Conservation (phyloP, 2,888 invertebrate species). For the Chloroclysta siterata region DNA sequence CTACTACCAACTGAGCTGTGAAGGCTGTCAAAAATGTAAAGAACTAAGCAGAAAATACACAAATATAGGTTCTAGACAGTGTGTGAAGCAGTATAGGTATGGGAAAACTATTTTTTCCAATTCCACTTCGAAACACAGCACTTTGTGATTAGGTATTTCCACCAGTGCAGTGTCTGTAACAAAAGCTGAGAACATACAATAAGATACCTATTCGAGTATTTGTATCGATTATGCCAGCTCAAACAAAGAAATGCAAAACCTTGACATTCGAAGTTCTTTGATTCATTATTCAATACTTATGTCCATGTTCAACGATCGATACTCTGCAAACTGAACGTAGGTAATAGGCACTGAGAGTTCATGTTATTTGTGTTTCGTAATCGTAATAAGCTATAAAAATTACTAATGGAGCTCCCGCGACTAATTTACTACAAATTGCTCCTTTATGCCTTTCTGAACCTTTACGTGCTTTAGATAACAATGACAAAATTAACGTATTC, state of each 20-base stretch:
- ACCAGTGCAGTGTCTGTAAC: not conserved
- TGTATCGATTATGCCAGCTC: slow-evolving; percentile 25
- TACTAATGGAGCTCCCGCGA: not conserved
- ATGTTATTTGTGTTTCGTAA: slow-evolving; percentile 17
- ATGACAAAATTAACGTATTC: too few species aligned
- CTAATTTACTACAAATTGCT: not conserved
- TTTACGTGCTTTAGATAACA: not conserved
- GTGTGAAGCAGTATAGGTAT: too few species aligned
- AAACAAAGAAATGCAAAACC: slow-evolving; percentile 31
- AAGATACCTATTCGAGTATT: slow-evolving; percentile 6
- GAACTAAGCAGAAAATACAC: too few species aligned
- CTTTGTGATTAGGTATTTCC: not conserved
- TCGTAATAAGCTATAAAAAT: slow-evolving; percentile 9
- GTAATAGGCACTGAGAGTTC: slow-evolving; percentile 2
- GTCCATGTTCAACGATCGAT: slow-evolving; percentile 24
- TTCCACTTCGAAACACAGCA: not conserved
- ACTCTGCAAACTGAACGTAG: slow-evolving; percentile 7
- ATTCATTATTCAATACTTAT: slow-evolving; percentile 31
- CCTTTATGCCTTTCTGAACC: not conserved
- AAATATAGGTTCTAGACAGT: too few species aligned
- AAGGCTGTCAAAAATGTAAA: too few species aligned
- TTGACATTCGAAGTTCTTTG: slow-evolving; percentile 32
- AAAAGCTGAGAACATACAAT: slow-evolving; percentile 4
- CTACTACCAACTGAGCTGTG: too few species aligned
- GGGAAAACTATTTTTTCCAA: too few species aligned